These are phyloP conservation scores for Caprella mutica DNA, from an alignment of 2,888 invertebrate species.

Conservation along the genomic window DNA sequence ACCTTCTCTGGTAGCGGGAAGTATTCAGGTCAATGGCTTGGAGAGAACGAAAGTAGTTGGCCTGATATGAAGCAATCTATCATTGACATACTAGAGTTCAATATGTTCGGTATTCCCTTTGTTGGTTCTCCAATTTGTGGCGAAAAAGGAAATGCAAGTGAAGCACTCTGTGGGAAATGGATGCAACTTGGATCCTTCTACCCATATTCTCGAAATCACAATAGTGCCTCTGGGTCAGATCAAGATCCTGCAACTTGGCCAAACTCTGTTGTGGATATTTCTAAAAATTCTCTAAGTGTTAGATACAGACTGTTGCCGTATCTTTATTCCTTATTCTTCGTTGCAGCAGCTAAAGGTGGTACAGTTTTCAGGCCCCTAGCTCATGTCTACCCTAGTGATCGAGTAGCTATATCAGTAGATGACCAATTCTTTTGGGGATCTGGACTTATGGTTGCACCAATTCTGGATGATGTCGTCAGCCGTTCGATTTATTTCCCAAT, in stretches of 20 bases:
- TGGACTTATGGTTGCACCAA: conserved; percentile 39
- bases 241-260: conserved; percentile 30
- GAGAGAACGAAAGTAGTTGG: conserved; percentile 46
- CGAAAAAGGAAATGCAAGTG: conserved; percentile 40
- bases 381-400: conserved; percentile 38
- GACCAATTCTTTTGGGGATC: conserved; percentile 41
- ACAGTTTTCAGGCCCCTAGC: conserved; percentile 40
- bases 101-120: conserved; percentile 67
- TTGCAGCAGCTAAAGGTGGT: conserved; percentile 38
- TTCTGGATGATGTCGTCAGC: conserved; percentile 34
- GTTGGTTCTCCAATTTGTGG: conserved; percentile 56
- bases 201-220: conserved; percentile 38
- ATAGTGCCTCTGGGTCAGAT: background rate
- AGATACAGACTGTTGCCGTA: conserved; percentile 43
- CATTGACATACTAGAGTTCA: conserved; percentile 53
- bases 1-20: conserved; percentile 37
- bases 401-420: conserved; percentile 35
- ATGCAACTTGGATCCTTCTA: conserved; percentile 44
- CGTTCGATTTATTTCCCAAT: conserved; percentile 39
- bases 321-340: conserved; percentile 43
- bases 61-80: conserved; percentile 24
- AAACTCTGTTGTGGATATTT: conserved; percentile 28
- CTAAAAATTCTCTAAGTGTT: conserved; percentile 34
- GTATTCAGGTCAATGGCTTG: conserved; percentile 72
- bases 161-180: conserved; percentile 45